These are phyloP conservation scores for Argyrosomus regius DNA, from an alignment of 2,797 vertebrate genomes.

Conservation along the genomic window DNA sequence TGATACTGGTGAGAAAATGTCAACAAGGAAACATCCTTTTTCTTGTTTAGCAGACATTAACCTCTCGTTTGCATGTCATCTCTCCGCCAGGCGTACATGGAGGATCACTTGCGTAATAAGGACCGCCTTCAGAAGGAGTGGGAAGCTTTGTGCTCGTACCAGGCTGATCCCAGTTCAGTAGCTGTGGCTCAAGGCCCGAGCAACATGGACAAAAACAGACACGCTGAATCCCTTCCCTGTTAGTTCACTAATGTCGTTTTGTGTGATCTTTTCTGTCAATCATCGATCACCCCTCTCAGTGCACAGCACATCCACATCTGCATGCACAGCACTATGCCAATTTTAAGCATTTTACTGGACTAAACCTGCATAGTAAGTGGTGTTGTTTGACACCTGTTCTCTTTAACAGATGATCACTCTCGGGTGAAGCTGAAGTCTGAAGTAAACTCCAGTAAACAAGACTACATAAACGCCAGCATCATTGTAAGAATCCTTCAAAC, in stretches of 20 bases:
- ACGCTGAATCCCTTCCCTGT: slow-evolving; percentile 93
- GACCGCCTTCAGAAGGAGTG: slow-evolving; percentile 97
- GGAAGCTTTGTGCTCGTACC: slow-evolving; percentile 96
- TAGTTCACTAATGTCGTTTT: slow-evolving; percentile 72
- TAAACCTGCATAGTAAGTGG: neutral
- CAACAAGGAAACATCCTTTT: no score
- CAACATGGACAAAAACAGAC: slow-evolving; percentile 95
- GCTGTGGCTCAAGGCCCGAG: slow-evolving; percentile 84
- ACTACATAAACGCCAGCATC: slow-evolving; percentile 97
- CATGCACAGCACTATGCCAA: neutral
- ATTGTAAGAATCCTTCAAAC: slow-evolving; percentile 86
- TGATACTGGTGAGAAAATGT: slow-evolving; percentile 93
- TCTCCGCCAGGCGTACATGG: slow-evolving; percentile 93
- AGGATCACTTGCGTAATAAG: slow-evolving; percentile 96
- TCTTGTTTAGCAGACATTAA: neutral
- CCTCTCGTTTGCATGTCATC: neutral
- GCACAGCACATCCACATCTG: no score
- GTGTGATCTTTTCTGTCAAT: neutral
- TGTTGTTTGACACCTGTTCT: neutral
- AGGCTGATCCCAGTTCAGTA: slow-evolving; percentile 93
- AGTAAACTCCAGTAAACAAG: slow-evolving; percentile 90
- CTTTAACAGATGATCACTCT: slow-evolving; percentile 91
- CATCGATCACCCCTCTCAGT: no score
- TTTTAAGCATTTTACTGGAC: neutral
- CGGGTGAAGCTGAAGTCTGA: slow-evolving; percentile 95